Evolutionary conservation across 2,113 vertebrate species (phyloP), one percentile per base, ranked within the genome.

Genomic region (Myrmecobius fasciatus): DNA sequence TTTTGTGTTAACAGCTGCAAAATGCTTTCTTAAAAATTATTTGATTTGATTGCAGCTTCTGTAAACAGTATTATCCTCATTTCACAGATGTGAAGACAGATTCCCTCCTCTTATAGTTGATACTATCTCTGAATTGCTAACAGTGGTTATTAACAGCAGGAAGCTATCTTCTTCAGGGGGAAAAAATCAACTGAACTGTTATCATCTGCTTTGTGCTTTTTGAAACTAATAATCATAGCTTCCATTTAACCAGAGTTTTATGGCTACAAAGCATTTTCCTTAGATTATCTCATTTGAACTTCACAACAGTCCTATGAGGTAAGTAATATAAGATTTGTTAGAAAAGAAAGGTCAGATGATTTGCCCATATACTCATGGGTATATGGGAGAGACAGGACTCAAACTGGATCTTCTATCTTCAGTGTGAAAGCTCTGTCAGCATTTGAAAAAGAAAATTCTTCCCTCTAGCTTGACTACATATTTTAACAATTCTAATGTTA

Each of bases 111-210:
- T 97, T 91, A 17, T 3, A 67, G 26, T n/a, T 92, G 90, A 90
- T 91, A 93, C 92, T n/a, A 52, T 94, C 54, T 90, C 11, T 92
- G 11, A 92, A 51, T 90, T 31, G 0, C 20, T 93, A 91, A 94
- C 95, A 91, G 88, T 1, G 43, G 12, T 49, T 90, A 46, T 92
- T 67, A 94, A 83, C 52, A 93, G 75, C 49, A 93, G 52, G 94
- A 47, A 28, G 83, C 43, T 93, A 92, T 14, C 83, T 94, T 93
- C 48, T 51, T 91, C 20, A 67, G 56, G 25, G 51, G 46, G 54
- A 89, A 91, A 28, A 93, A 95, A 95, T 67, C 53, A 89, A 95
- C 90, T 51, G 88, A 96, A 47, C 92, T 53, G 46, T 6, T 91
- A 90, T 92, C 25, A 91, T 94, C 52, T 93, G 43, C 28, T 43